Evolutionary conservation across 2,113 vertebrate species (phyloP).

Genomic region (Daboia siamensis): DNA sequence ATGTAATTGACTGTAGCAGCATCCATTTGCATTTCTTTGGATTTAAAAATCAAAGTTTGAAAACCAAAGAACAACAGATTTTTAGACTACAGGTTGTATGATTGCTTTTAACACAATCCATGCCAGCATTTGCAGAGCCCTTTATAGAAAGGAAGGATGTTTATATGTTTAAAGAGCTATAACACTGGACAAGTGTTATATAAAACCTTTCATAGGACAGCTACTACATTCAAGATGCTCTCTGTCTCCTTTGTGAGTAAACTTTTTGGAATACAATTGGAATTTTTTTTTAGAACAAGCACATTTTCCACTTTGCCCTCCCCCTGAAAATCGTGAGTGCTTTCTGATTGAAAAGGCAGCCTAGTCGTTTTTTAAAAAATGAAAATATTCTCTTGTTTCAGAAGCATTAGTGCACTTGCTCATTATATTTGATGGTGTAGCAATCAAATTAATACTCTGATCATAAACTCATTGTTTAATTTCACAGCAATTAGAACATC

Average conservation of each 20-base stretch:
- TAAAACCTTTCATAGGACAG: not conserved
- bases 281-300: not conserved
- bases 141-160: conserved; percentile 44
- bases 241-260: not conserved
- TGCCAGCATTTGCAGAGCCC: conserved; percentile 51
- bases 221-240: not conserved
- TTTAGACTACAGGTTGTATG: conserved; percentile 55
- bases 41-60: conserved; percentile 72
- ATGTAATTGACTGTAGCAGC: conserved; percentile 73
- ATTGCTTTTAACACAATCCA: conserved; percentile 56
- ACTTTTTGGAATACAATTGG: no score
- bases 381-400: not conserved
- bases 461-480: not conserved
- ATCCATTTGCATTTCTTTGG: conserved; percentile 78
- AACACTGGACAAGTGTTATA: conserved; percentile 15
- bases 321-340: not conserved
- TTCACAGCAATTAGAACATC: not conserved
- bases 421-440: not conserved
- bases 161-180: conserved; percentile 50
- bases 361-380: not conserved
- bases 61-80: conserved; percentile 72
- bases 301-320: not conserved
- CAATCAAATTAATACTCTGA: not conserved
- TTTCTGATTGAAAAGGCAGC: not conserved
- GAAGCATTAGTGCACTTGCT: not conserved